A percentile compares a stretch with the other conserved stretches of the same genome.
phyloP scores from a whole-genome alignment of 1,140 invertebrate genomes.

The Thrips palmi region DNA sequence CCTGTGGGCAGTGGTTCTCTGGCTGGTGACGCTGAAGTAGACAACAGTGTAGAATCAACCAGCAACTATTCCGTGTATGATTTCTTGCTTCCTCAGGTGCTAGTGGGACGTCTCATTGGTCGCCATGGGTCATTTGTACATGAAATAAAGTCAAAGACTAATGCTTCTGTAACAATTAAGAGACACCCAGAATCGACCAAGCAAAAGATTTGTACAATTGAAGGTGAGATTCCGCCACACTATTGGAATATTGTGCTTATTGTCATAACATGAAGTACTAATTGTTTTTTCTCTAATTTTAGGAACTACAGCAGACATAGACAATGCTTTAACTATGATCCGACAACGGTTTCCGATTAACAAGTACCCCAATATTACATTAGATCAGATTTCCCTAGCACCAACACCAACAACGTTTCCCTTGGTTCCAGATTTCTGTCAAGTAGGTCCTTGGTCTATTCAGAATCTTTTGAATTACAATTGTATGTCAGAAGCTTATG shows the following conservation, averaged over 20 bases:
- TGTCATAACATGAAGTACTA: constrained; percentile 6
- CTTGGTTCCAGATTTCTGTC: constrained; percentile 38
- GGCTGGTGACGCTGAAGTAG: constrained; percentile 14
- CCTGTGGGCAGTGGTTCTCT: constrained; percentile 17
- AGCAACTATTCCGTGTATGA: constrained; percentile 30
- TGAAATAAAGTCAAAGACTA: constrained; percentile 55
- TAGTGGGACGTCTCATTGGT: constrained; percentile 79
- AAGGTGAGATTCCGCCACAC: constrained; percentile 34
- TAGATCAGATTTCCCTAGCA: constrained; percentile 52
- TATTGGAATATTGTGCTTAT: not conserved
- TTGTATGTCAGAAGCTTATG: constrained; percentile 5
- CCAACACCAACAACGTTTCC: constrained; percentile 32
- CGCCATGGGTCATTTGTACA: constrained; percentile 63
- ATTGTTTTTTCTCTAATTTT: constrained; percentile 17
- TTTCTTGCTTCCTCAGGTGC: constrained; percentile 57
- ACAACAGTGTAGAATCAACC: constrained; percentile 3
- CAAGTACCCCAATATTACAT: constrained; percentile 54
- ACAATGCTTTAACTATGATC: constrained; percentile 62
- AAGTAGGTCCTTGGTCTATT: constrained; percentile 28
- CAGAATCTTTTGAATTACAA: constrained; percentile 7
- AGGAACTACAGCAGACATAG: constrained; percentile 53
- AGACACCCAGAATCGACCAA: constrained; percentile 48
- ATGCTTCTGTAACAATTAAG: constrained; percentile 58
- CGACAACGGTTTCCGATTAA: constrained; percentile 63
- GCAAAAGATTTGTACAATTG: constrained; percentile 63